Base-by-base conservation (phyloP, 2,888 invertebrate genomes). In the Amphipoea lucens region DNA sequence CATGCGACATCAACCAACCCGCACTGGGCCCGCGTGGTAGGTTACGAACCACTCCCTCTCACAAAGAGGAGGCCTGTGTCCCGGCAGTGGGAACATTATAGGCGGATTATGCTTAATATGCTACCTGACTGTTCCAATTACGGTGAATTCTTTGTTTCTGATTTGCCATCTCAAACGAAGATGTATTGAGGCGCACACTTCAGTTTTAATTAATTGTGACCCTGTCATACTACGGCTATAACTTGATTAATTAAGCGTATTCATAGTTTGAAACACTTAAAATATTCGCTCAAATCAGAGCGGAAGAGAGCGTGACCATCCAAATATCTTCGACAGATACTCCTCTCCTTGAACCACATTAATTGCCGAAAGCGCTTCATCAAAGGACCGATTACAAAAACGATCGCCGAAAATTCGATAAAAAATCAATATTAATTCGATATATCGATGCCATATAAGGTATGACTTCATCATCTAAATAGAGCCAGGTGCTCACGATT, bases 401-500 rank as follows among this genome's bases (percentile, higher is more conserved):
- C 83, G 77, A 89, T 79, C 73, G 54, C 14, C 74, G 76, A 88
- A 88, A 84, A 88, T 77, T 85, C 79, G 75, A 78, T 76, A 71
- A 71, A 79, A 86, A 87, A 78, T 78, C 79, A 78, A 76, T 85
- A 87, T 87, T 80, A 79, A 77, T 82, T 76, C 87, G 81, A 84
- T 87, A 77, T 72, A 88, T 88, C 81, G 87, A 82, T 84, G 51
- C 88, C 81, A 63, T 87, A 82, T 74, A 87, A 66, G 87, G 81
- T 71, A 88, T 83, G 82, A 83, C 74, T 88, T 87, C 81, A 85
- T 87, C 87, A 66, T 85, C 79, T 85, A 87, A 85, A 79, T 83
- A 85, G 87, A 85, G 80, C 86, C 88, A 90, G 90, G 88, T 90
- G 92, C 90, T 91, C 92, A 93, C 92, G 92, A 92, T 85, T 82